Evolutionary conservation across 2,113 vertebrate species (phyloP), one percentile per base, ranked within the genome.

Genomic region (Caracal caracal): DNA sequence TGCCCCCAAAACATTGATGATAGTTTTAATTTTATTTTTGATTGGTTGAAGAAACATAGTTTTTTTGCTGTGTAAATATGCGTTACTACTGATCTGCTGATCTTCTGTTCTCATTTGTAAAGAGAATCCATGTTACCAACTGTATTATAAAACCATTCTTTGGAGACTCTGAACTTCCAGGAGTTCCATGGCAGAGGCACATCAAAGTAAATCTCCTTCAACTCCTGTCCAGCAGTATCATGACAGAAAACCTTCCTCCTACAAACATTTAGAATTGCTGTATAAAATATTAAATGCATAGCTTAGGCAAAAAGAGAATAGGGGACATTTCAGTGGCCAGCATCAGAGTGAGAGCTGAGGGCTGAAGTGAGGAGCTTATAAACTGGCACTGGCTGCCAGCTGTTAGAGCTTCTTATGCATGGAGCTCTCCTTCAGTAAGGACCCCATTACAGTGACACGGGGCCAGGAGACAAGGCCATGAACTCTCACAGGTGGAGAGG

Each of bases 121-220:
- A 63, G 30, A n/a, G 49, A 91, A 90, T 75, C 11, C 68, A 20
- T 91, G 63, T 47, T 85, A 53, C 11, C 78, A n/a, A 43, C 19
- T 93, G 59, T 10, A 61, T 93, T 95, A 71, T 96, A 65, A 95
- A 90, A 75, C 22, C 40, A 75, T 79, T 95, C 63, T 53, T 84
- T 35, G 43, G 81, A 56, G 43, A 82, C 59, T 56, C 22, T 87
- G 40, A 87, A 93, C 49, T 35, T 92, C 13, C 81, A 93, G 30
- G 84, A 59, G 15, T 43, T 93, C 76, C 43, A 0, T 43, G 37
- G 16, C n/a, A 81, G 73, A 65, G 20, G 43, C 16, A 90, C 28
- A 30, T 88, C 26, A 68, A 85, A 51, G 37, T 85, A 88, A 80
- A 65, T 93, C 73, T 10, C 37, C 63, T 79, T 73, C 61, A 91